These are phyloP conservation scores for Cacatua alba DNA, from an alignment of 2,113 vertebrate species.

Conservation along the genomic window DNA sequence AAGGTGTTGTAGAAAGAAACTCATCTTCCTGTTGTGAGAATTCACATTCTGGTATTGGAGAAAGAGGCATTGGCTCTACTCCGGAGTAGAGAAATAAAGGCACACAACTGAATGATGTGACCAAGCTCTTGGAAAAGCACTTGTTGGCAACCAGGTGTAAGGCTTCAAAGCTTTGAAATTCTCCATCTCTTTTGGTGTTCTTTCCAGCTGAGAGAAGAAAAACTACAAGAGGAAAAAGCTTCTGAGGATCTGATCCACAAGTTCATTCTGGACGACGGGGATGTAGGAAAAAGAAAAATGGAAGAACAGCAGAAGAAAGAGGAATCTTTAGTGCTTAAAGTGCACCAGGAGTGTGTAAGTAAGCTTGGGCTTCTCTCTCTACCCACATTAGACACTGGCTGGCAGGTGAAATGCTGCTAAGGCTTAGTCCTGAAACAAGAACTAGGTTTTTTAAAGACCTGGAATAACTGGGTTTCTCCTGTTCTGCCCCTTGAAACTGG, in stretches of 20 bases:
- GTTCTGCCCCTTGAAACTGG: neutral
- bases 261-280: conserved; percentile 68
- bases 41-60: neutral
- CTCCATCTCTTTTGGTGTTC: neutral
- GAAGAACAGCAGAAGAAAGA: conserved; percentile 79
- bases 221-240: conserved; percentile 75
- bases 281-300: conserved; percentile 69
- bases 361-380: neutral
- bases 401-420: neutral
- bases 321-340: conserved; percentile 66
- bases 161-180: neutral
- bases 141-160: neutral
- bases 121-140: neutral
- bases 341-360: conserved; percentile 74
- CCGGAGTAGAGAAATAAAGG: neutral
- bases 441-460: neutral
- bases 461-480: neutral
- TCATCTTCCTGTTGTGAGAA: neutral
- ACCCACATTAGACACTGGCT: neutral
- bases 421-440: neutral
- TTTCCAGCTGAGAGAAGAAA: conserved; percentile 78
- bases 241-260: conserved; percentile 75
- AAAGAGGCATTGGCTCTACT: neutral
- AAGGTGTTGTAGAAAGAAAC: neutral
- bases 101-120: neutral